A percentile compares a stretch with the other conserved stretches of the same genome.
Conservation (phyloP, 2,888 invertebrate genomes). For the Tetragonula carbonaria region DNA sequence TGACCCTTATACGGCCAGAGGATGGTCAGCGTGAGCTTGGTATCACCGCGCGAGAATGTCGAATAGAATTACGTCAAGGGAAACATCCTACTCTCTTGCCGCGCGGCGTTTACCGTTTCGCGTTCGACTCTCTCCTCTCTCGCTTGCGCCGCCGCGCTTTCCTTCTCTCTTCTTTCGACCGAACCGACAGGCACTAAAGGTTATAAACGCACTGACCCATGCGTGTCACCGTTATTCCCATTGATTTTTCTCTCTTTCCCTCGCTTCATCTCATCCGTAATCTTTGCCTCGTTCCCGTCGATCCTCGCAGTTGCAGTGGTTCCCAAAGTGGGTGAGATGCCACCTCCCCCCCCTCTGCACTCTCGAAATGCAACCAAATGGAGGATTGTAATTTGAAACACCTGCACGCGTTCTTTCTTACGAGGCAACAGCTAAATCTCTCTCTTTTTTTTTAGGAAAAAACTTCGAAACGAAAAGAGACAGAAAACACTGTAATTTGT, state of each 20-base stretch:
- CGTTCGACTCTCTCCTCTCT: slow-evolving; percentile 60
- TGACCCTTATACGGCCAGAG: slow-evolving; percentile 58
- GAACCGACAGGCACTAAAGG: slow-evolving; percentile 62
- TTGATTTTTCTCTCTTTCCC: slow-evolving; percentile 61
- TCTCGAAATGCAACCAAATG: too few relatives aligned
- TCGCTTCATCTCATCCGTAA: background rate
- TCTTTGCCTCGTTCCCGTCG: background rate
- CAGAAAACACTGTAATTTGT: too few relatives aligned
- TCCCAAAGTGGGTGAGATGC: too few relatives aligned
- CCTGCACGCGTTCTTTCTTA: too few relatives aligned
- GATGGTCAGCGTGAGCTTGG: slow-evolving; percentile 46
- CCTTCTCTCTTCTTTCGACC: slow-evolving; percentile 9
- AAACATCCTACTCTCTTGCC: slow-evolving; percentile 70
- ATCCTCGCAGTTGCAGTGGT: too few relatives aligned
- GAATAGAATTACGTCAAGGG: slow-evolving; percentile 73
- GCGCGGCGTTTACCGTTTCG: slow-evolving; percentile 71
- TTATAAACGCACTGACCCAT: slow-evolving; percentile 75
- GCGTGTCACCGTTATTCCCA: slow-evolving; percentile 75
- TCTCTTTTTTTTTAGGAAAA: too few relatives aligned
- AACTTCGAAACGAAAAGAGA: too few relatives aligned
- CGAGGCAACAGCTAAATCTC: too few relatives aligned
- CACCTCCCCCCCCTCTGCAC: too few relatives aligned
- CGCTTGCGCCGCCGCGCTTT: slow-evolving; percentile 12
- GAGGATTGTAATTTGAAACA: too few relatives aligned
- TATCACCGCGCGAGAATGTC: slow-evolving; percentile 71